Conservation (phyloP, 2,888 invertebrate genomes). For the Xiphydria camelus region DNA sequence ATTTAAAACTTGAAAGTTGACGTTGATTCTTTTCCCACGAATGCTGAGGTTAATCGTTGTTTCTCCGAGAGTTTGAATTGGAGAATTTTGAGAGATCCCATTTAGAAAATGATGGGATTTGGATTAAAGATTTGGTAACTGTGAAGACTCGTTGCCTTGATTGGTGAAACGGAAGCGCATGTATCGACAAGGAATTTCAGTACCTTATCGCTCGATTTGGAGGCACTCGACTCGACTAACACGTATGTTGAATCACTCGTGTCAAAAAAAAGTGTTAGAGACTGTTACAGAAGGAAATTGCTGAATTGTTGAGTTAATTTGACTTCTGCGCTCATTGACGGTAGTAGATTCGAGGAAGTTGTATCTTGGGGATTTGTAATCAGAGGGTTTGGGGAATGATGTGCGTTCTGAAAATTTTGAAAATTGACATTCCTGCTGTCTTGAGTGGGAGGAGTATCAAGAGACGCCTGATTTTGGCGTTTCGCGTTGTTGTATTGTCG, state of each 20-base stretch:
- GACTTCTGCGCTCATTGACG: background rate
- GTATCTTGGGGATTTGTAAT: too few species aligned
- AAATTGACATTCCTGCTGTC: background rate
- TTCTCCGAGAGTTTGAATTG: conserved; percentile 9
- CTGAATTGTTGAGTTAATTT: background rate
- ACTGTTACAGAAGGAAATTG: background rate
- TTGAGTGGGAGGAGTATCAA: background rate
- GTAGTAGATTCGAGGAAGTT: too few species aligned
- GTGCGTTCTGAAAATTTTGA: background rate
- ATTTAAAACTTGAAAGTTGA: conserved; percentile 5
- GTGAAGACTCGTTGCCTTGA: too few species aligned
- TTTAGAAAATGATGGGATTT: conserved; percentile 12
- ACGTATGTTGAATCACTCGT: conserved; percentile 7
- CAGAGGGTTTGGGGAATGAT: background rate
- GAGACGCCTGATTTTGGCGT: background rate
- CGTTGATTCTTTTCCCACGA: background rate
- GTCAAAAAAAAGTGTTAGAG: background rate
- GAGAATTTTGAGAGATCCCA: conserved; percentile 12
- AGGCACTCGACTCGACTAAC: conserved; percentile 2
- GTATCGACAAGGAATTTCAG: conserved; percentile 15
- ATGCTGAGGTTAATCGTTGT: background rate
- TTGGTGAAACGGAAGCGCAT: conserved; percentile 15
- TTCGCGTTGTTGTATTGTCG: background rate
- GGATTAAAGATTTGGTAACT: too few species aligned
- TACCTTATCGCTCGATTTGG: conserved; percentile 5